These are phyloP conservation scores for Lateolabrax maculatus DNA, from an alignment of 2,797 vertebrate genomes.

Conservation along the genomic window DNA sequence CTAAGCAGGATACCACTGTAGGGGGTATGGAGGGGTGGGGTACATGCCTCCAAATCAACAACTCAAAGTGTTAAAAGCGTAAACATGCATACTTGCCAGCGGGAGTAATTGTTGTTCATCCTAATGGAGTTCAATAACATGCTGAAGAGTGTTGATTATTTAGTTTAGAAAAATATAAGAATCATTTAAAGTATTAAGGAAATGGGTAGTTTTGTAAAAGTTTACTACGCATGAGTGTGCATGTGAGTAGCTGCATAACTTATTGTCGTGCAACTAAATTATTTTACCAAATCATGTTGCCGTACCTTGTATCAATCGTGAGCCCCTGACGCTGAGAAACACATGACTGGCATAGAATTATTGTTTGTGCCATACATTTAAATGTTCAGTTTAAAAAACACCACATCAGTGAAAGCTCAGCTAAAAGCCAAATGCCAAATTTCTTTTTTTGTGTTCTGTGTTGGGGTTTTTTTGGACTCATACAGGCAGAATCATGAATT, in stretches of 20 bases:
- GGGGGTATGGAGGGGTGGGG: conserved; percentile 46
- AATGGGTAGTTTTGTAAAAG: background rate
- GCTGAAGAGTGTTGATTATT: conserved; percentile 14
- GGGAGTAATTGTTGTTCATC: conserved; percentile 41
- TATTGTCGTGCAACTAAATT: background rate
- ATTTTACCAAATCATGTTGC: background rate
- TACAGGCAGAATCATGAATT: background rate
- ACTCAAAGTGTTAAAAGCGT: conserved; percentile 68
- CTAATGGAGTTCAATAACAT: conserved; percentile 38
- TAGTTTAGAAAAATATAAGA: background rate
- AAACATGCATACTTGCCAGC: conserved; percentile 46
- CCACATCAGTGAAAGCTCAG: background rate
- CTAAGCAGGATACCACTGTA: conserved; percentile 63
- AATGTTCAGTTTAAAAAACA: background rate
- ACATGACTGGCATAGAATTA: too few species aligned
- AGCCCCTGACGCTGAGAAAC: background rate
- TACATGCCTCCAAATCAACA: conserved; percentile 62
- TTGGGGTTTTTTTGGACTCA: too few species aligned
- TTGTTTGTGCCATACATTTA: background rate
- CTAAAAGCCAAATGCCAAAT: too few species aligned
- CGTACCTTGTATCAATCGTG: background rate
- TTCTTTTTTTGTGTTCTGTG: too few species aligned
- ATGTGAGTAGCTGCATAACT: background rate
- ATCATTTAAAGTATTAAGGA: background rate
- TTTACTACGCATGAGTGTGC: background rate